These are phyloP conservation scores for Parapristionchus giblindavisi DNA, from an alignment of 2,888 invertebrate genomes.

Conservation along the genomic window DNA sequence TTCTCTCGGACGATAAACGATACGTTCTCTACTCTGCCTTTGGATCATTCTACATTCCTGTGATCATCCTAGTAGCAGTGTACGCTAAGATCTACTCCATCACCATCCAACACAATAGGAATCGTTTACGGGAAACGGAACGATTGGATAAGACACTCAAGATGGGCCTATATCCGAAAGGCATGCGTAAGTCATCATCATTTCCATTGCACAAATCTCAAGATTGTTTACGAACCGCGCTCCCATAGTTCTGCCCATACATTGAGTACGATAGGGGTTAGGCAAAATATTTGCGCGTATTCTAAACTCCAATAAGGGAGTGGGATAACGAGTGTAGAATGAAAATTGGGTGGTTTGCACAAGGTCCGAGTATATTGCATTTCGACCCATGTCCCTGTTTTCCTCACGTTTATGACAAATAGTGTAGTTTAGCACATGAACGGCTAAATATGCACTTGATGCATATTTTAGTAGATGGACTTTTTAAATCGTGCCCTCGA, in stretches of 20 bases:
- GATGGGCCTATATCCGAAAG: slow-evolving; percentile 29
- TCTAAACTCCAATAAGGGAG: too few species aligned
- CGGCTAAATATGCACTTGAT: background rate
- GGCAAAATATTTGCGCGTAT: too few species aligned
- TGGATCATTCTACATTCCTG: slow-evolving; percentile 98
- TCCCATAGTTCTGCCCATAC: too few species aligned
- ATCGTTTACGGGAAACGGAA: slow-evolving; percentile 66
- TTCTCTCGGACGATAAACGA: slow-evolving; percentile 70
- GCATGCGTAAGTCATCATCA: slow-evolving; percentile 14
- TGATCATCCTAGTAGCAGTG: slow-evolving; percentile 76
- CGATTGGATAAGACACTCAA: slow-evolving; percentile 64
- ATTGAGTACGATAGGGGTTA: too few species aligned
- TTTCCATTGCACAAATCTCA: background rate
- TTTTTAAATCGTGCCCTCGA: background rate
- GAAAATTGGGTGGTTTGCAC: too few species aligned
- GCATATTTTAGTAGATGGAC: background rate
- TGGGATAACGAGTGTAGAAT: too few species aligned
- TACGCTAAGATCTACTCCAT: slow-evolving; percentile 68
- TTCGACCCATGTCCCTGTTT: too few species aligned
- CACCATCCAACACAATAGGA: slow-evolving; percentile 65
- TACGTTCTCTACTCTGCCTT: slow-evolving; percentile 97
- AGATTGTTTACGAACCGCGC: too few species aligned
- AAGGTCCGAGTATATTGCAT: too few species aligned
- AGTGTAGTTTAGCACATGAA: background rate
- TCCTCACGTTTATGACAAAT: too few species aligned